Evolutionary conservation across 2,113 vertebrate genomes (phyloP).

Genomic region (Panthera tigris): DNA sequence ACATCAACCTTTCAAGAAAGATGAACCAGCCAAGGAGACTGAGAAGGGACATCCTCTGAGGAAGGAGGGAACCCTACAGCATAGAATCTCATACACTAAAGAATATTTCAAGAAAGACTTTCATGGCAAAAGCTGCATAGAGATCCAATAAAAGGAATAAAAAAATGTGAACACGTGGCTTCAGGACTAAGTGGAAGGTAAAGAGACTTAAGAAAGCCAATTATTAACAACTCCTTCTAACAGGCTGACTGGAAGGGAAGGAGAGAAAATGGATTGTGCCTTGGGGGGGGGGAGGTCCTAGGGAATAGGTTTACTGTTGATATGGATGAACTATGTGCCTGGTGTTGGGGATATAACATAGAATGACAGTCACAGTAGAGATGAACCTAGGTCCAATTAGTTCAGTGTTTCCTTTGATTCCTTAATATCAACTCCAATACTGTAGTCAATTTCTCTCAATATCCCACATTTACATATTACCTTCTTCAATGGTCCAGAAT

Average conservation of each 20-base stretch:
- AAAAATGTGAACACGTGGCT: neutral
- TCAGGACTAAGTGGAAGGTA: neutral
- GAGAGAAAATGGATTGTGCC: neutral
- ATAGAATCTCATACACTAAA: neutral
- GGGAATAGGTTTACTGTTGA: neutral
- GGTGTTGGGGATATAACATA: neutral
- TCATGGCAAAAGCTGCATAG: neutral
- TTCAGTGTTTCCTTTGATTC: constrained; percentile 5
- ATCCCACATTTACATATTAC: constrained; percentile 31
- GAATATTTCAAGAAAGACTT: constrained; percentile 27
- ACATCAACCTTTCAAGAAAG: neutral
- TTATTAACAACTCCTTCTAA: constrained; percentile 27
- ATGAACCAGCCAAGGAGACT: neutral
- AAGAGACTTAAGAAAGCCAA: constrained; percentile 27
- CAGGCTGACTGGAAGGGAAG: neutral
- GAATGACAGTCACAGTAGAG: neutral
- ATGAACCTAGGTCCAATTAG: neutral
- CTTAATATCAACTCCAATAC: constrained; percentile 25
- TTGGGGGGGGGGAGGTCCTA: neutral
- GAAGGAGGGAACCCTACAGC: neutral
- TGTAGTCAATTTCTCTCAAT: neutral
- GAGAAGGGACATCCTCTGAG: neutral
- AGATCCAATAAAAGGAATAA: constrained; percentile 36
- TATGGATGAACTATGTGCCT: neutral
- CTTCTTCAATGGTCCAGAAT: neutral